Conservation (phyloP, 2,113 vertebrate species). For the Chinchilla lanigera region DNA sequence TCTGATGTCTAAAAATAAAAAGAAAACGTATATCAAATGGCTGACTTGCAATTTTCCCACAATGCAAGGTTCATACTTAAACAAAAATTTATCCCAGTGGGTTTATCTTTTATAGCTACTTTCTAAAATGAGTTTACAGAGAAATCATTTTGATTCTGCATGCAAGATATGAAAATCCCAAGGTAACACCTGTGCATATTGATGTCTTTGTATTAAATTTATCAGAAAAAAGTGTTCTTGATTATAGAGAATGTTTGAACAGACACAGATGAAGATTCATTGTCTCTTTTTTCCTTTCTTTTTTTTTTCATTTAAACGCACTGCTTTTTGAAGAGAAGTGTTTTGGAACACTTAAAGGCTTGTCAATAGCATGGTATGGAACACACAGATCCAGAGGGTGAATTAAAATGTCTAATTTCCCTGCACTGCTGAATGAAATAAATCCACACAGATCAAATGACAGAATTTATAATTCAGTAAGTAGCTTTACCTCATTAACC, state of each 20-base stretch:
- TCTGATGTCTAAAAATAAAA: not conserved
- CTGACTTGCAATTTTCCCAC: not conserved
- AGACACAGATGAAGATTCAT: not conserved
- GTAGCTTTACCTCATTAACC: not conserved
- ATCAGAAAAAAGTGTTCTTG: not conserved
- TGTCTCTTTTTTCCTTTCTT: constrained; percentile 13
- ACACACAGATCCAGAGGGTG: not conserved
- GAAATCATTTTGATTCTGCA: constrained; percentile 3
- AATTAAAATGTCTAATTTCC: constrained; percentile 22
- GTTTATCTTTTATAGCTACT: not conserved
- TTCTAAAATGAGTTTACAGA: not conserved
- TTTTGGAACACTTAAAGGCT: not conserved
- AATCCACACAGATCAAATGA: constrained; percentile 37
- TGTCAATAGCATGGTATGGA: not conserved
- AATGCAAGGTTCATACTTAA: not conserved
- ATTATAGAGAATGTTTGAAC: not conserved
- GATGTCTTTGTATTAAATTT: constrained; percentile 20
- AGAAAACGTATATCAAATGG: not conserved
- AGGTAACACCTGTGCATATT: not conserved
- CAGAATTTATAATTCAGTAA: constrained; percentile 52
- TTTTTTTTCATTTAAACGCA: not conserved
- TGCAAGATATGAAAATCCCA: not conserved
- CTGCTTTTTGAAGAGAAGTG: not conserved
- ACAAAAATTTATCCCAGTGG: not conserved
- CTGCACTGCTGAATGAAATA: not conserved